phyloP scores from a whole-genome alignment of 2,888 invertebrate genomes.

The Flabesymbios commensalis region DNA sequence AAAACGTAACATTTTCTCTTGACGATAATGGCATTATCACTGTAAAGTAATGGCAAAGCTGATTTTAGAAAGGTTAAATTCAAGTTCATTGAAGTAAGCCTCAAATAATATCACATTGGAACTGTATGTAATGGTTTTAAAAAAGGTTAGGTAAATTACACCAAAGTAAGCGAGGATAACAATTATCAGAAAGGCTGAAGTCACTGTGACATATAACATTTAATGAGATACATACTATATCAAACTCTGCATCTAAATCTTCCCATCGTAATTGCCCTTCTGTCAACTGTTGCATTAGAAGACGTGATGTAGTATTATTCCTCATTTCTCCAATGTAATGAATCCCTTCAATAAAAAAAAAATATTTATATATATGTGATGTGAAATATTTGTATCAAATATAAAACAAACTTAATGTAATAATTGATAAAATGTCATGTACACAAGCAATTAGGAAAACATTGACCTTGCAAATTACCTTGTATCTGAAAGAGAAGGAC shows the following conservation, averaged over 20 bases:
- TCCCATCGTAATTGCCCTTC: slow-evolving; percentile 60
- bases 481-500: neutral
- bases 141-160: no score
- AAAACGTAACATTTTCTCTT: no score
- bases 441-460: neutral
- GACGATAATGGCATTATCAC: no score
- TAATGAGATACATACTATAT: no score
- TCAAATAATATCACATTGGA: neutral
- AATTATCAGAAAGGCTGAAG: neutral
- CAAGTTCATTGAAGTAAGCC: neutral
- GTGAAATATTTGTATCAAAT: neutral
- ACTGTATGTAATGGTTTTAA: neutral
- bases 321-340: slow-evolving; percentile 16
- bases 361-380: neutral
- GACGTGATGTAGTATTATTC: neutral
- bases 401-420: neutral
- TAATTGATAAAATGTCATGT: neutral
- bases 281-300: slow-evolving; percentile 52
- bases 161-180: neutral
- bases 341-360: slow-evolving; percentile 5
- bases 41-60: no score
- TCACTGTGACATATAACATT: no score
- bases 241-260: slow-evolving; percentile 51
- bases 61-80: no score
- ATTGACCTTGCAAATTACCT: neutral